Evolutionary conservation across 2,888 invertebrate species (phyloP).

Genomic region (Automeris io): DNA sequence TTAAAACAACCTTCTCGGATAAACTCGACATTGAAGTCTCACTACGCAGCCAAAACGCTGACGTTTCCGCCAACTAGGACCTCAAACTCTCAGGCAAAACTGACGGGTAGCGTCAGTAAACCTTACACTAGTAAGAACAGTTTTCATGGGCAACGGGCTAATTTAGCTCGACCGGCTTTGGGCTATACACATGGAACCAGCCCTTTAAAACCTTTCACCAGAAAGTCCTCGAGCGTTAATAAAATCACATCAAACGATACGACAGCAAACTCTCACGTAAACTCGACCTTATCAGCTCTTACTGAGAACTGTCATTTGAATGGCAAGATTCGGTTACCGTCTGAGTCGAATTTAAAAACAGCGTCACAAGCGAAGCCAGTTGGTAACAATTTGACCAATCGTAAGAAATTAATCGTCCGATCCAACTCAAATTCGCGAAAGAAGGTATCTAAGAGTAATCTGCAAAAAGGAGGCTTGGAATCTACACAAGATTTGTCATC

Average conservation of each 20-base stretch:
- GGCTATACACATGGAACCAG: constrained; percentile 55
- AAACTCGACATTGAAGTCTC: constrained; percentile 47
- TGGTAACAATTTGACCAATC: constrained; percentile 33
- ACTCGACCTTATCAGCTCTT: constrained; percentile 58
- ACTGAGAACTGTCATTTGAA: constrained; percentile 69
- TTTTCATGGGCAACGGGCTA: constrained; percentile 65
- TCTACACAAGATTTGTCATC: constrained; percentile 64
- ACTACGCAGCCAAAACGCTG: constrained; percentile 61
- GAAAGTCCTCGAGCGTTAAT: constrained; percentile 43
- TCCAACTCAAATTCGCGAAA: constrained; percentile 63
- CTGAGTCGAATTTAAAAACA: constrained; percentile 57
- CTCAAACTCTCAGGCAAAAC: constrained; percentile 55
- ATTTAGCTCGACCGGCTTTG: constrained; percentile 53
- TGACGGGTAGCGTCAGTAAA: constrained; percentile 43
- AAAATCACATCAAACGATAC: constrained; percentile 44
- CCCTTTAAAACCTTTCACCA: constrained; percentile 54
- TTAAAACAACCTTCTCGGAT: constrained; percentile 53
- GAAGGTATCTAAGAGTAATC: constrained; percentile 54
- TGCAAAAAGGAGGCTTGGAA: constrained; percentile 45
- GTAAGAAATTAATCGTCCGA: constrained; percentile 63
- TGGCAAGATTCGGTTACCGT: constrained; percentile 59
- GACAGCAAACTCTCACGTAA: constrained; percentile 46
- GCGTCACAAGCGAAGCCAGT: constrained; percentile 34
- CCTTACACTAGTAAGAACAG: constrained; percentile 57
- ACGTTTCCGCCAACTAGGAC: constrained; percentile 68